Percentiles rank a stretch among this genome's conserved stretches.
These are phyloP conservation scores for Nothoprocta pentlandii DNA, from an alignment of 2,113 vertebrate species.

Conservation along the genomic window DNA sequence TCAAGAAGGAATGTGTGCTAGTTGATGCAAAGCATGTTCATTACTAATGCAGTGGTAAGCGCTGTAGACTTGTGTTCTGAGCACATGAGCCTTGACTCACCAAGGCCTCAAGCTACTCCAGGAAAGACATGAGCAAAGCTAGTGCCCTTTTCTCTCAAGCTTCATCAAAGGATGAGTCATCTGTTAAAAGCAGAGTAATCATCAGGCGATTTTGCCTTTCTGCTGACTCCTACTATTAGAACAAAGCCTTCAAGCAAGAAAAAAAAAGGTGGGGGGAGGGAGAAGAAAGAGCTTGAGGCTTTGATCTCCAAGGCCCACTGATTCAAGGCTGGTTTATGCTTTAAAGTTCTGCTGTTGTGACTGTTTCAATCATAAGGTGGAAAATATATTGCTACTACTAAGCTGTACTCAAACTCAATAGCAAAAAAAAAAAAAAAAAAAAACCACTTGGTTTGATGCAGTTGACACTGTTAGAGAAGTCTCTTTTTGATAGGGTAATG, in stretches of 20 bases:
- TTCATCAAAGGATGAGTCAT: conserved; percentile 63
- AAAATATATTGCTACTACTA: neutral
- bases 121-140: conserved; percentile 50
- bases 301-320: conserved; percentile 20
- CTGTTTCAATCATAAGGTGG: neutral
- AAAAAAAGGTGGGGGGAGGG: fast-evolving
- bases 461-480: neutral
- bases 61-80: neutral
- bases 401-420: neutral
- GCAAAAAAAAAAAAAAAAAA: neutral
- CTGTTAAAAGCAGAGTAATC: conserved; percentile 62
- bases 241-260: neutral
- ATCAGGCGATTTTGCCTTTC: conserved; percentile 56
- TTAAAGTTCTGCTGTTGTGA: conserved; percentile 23
- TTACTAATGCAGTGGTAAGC: neutral
- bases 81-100: conserved; percentile 28
- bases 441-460: neutral
- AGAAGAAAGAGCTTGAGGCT: neutral
- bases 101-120: conserved; percentile 50
- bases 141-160: conserved; percentile 50
- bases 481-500: neutral
- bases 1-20: conserved; percentile 21
- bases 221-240: conserved; percentile 59
- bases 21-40: conserved; percentile 8
- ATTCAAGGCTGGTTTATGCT: neutral